Evolutionary conservation across 2,888 invertebrate genomes (phyloP), one percentile per base, ranked within the genome.

Genomic region (Yponomeuta sedellus): DNA sequence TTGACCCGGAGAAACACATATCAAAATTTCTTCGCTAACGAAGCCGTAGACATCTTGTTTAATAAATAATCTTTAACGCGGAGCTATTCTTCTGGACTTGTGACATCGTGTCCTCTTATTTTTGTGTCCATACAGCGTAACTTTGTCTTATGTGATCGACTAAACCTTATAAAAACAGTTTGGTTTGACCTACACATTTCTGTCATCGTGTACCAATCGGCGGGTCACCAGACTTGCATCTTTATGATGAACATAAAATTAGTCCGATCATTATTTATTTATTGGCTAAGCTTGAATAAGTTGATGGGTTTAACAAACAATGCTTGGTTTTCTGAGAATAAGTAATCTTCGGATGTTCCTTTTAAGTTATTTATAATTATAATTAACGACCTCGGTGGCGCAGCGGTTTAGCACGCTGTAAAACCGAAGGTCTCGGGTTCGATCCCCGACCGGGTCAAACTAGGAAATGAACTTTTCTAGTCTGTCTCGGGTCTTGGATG

Each of bases 101-200:
- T 34, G 10, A 34, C 34, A 8, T 34, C 34, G 8, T 34, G 34
- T 34, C 10, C 3, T 34, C 34, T 34, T 34, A 34, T 34, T 34
- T 12, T 59, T 22, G 59, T 59, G 59, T 25, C 59, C 59, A 28
- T 62, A 39, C 39, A 62, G 25, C 25, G 39, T 19, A 19, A 62
- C 34, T 34, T 39, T 19, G 28, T 52, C 44, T 52, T 16, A 52
- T 16, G 44, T 52, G 44, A 52, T 52, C 44, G 44, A 52, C 44
- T 52, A 12, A 52, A 16, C 16, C 16, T 52, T 16, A 16, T 16
- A 52, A 16, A 52, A 52, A 16, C 16, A 16, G 16, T 16, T 52
- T 52, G 12, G 16, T 16, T 12, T 52, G 44, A 52, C 44, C 44
- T 16, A 2, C 1, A 12, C 44, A 16, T 52, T 52, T 16, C 2